Base-by-base conservation (phyloP, 2,797 vertebrate species). In the Galaxias olidus region DNA sequence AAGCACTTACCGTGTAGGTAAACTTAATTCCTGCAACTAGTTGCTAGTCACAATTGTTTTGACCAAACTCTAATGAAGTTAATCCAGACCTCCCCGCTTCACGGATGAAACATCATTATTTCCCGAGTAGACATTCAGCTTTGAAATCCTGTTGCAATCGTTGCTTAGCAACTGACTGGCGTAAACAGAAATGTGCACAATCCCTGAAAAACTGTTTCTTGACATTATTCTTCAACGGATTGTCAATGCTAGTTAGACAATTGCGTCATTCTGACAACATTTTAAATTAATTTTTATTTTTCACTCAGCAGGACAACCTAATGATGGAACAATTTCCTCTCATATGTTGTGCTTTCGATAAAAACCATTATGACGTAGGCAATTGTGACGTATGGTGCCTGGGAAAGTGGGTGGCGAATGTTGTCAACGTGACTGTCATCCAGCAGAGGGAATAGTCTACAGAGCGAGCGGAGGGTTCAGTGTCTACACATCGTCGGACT, bases 341-440 rank as follows among this genome's bases (percentile, higher is more conserved):
- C 11, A 1, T 30, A 30, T 10, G 4, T 52, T 11, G 10, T 40
- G 2, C 75, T 85, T 86, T 86, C 69, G 61, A 72, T 58, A 80
- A 82, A 71, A 77, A 81, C 75, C 74, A 77, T 57, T 62, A 80
- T 82, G 72, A 87, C 84, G 88, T 83, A 68, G 56, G 44, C 44
- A 45, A 42, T 63, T 42, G 73, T 88, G 84, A 88, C 84, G 84
- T 80, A 9, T 17, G 41, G 48, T 4, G 52, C 71, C 83, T 79
- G 83, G 72, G 83, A 85, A 90, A 89, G 86, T 88, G 89, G 89
- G 89, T 77, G 90, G 89, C 73, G 84, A 73, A 80, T 87, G 85
- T 90, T 90, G 86, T 88, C 84, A 89, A 84, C 81, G 88, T 89
- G 89, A 88, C 84, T 79, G 87, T 87, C 86, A 77, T 78, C 82